A percentile compares a stretch with the other conserved stretches of the same genome.
phyloP scores from a whole-genome alignment of 2,888 invertebrate species.

The Drosophila mercatorum region DNA sequence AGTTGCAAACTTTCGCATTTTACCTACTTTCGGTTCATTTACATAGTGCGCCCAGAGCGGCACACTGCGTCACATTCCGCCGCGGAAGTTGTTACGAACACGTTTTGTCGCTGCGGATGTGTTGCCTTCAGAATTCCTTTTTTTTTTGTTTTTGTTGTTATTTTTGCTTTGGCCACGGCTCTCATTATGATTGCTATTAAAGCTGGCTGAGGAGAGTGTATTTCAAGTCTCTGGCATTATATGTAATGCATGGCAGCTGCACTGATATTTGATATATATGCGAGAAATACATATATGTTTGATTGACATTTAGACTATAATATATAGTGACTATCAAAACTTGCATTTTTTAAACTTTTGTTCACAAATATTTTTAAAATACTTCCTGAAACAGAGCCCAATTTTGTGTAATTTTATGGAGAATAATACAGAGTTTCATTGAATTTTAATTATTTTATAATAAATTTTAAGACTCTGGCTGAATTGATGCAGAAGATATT shows the following conservation, averaged over 20 bases:
- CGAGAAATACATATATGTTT: too few species aligned
- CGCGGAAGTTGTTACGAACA: conserved; percentile 75
- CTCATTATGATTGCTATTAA: conserved; percentile 58
- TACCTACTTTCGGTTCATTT: conserved; percentile 52
- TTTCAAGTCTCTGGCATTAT: background rate
- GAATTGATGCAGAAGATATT: too few species aligned
- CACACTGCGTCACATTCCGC: conserved; percentile 14
- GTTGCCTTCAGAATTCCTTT: conserved; percentile 30
- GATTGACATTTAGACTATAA: too few species aligned
- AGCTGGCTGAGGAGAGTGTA: background rate
- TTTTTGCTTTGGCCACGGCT: conserved; percentile 33
- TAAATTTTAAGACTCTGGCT: too few species aligned
- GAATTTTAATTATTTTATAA: too few species aligned
- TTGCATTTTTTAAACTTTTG: too few species aligned
- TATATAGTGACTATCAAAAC: too few species aligned
- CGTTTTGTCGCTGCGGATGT: conserved; percentile 67
- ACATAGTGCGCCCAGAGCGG: conserved; percentile 3
- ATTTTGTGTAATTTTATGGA: too few species aligned
- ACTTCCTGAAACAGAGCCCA: too few species aligned
- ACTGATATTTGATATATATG: too few species aligned
- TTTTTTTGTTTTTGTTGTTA: conserved; percentile 40
- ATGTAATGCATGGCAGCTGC: background rate
- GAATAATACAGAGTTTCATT: too few species aligned
- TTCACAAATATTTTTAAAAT: too few species aligned
- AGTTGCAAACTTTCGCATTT: conserved; percentile 72